These are phyloP conservation scores for Vidua chalybeata DNA, from an alignment of 2,113 vertebrate genomes.

Conservation along the genomic window DNA sequence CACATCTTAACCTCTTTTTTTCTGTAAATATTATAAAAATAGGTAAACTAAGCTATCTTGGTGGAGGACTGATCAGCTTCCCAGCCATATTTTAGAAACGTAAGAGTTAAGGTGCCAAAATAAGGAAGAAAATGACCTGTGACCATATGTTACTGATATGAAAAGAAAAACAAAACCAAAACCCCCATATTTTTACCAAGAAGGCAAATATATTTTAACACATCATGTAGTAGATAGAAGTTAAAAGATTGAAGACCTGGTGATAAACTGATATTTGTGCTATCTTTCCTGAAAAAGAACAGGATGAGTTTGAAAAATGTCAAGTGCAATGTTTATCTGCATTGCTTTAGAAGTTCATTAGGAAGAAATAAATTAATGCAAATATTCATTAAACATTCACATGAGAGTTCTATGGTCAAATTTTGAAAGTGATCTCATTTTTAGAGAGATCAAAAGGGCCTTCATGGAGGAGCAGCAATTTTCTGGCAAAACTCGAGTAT, in stretches of 20 bases:
- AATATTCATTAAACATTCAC: background rate
- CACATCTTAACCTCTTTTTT: background rate
- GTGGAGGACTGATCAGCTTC: background rate
- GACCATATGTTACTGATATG: rapidly evolving
- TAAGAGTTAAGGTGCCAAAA: background rate
- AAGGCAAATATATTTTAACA: background rate
- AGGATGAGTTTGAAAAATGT: background rate
- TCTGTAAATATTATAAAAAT: background rate
- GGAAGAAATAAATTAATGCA: background rate
- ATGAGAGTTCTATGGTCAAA: background rate
- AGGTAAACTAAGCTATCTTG: background rate
- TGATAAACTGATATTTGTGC: background rate
- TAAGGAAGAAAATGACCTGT: background rate
- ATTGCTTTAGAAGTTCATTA: background rate
- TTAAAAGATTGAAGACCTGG: background rate
- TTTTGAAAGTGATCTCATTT: background rate
- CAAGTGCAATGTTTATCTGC: background rate
- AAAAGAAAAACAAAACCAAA: background rate
- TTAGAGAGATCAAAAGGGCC: background rate
- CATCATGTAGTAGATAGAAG: background rate
- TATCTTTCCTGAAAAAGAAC: background rate
- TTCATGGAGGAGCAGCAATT: background rate
- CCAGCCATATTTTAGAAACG: background rate
- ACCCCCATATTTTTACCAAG: background rate
- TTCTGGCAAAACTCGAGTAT: background rate